Percentiles rank a stretch among this genome's conserved stretches.
Evolutionary conservation across 2,797 vertebrate genomes (phyloP).

Genomic region (Paedocypris micromegethes): DNA sequence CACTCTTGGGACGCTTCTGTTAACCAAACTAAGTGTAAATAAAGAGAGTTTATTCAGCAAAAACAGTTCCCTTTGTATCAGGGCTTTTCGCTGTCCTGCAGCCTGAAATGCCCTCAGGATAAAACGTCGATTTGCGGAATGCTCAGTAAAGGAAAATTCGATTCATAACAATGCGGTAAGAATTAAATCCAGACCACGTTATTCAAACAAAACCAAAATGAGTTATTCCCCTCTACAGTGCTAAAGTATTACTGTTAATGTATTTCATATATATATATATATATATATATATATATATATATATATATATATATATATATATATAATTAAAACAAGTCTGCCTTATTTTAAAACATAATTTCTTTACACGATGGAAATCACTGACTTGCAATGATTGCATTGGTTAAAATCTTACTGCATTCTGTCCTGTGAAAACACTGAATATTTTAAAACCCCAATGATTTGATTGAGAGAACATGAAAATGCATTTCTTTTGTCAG

Average conservation of each 20-base stretch:
- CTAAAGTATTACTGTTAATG: too few relatives aligned
- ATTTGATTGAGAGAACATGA: constrained; percentile 47
- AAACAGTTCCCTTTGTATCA: constrained; percentile 16
- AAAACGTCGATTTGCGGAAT: constrained; percentile 11
- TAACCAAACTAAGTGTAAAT: constrained; percentile 50
- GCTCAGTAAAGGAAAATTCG: constrained; percentile 3
- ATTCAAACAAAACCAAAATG: too few relatives aligned
- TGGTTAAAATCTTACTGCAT: constrained; percentile 53
- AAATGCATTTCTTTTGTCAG: constrained; percentile 46
- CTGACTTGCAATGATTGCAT: constrained; percentile 61
- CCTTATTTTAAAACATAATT: constrained; percentile 47
- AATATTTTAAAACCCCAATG: constrained; percentile 67
- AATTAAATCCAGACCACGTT: too few relatives aligned
- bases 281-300: too few relatives aligned
- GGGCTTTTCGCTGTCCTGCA: constrained; percentile 1
- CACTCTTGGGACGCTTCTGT: constrained; percentile 55
- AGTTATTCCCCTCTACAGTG: too few relatives aligned
- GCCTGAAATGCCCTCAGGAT: constrained; percentile 2
- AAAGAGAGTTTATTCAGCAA: constrained; percentile 35
- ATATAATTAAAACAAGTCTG: too few relatives aligned
- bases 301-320: too few relatives aligned
- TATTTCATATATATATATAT: too few relatives aligned
- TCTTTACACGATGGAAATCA: constrained; percentile 63
- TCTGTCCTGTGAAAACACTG: constrained; percentile 57
- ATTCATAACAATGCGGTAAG: not conserved